Percentiles rank a stretch among this genome's conserved stretches.
phyloP scores from a whole-genome alignment of 2,113 vertebrate species.

The Equus przewalskii region DNA sequence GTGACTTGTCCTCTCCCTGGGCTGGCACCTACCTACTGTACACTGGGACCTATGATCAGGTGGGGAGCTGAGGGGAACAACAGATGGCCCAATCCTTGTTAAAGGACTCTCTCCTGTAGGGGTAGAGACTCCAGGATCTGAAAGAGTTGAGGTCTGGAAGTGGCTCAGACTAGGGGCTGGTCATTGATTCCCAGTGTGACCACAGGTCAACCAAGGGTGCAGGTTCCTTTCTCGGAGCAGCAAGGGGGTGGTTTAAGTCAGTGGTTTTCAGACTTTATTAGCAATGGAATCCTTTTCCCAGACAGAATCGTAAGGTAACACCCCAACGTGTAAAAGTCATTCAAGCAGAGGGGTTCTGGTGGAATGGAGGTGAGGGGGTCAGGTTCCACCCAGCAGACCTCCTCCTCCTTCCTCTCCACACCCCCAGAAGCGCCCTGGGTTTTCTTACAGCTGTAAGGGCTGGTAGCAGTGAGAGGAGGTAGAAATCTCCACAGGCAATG shows the following conservation, averaged over 20 bases:
- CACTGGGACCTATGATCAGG: not conserved
- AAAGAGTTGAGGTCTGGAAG: not conserved
- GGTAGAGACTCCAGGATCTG: not conserved
- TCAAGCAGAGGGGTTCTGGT: not conserved
- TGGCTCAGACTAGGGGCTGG: not conserved
- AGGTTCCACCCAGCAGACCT: not conserved
- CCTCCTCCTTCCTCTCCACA: not conserved
- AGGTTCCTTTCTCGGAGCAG: conserved; percentile 14
- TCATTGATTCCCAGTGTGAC: conserved; percentile 36
- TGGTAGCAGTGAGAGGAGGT: not conserved
- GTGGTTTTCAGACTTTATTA: not conserved
- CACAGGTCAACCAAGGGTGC: conserved; percentile 23
- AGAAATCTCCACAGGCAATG: not conserved
- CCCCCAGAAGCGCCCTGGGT: not conserved
- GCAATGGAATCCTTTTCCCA: conserved; percentile 13
- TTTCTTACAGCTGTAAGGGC: not conserved
- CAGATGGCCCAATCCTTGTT: not conserved
- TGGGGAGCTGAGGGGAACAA: not conserved
- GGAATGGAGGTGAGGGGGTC: not conserved
- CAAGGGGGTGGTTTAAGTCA: not conserved
- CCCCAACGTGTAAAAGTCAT: not conserved
- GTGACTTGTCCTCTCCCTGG: not conserved
- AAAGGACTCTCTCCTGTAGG: not conserved
- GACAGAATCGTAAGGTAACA: not conserved
- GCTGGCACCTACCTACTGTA: not conserved